Evolutionary conservation across 2,113 vertebrate genomes (phyloP).

Genomic region (Candoia aspera): DNA sequence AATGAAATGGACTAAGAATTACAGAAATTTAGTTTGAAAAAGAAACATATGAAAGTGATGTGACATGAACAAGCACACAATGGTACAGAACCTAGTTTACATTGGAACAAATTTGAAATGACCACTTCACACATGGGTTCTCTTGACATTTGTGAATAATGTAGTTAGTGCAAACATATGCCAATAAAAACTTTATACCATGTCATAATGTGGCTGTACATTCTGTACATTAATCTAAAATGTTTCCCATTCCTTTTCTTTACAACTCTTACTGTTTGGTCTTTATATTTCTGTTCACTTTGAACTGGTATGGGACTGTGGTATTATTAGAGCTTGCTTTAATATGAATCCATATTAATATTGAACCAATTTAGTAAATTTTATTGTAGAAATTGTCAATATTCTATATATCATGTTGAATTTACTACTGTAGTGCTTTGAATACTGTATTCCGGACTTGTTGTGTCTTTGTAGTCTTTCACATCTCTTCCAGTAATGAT

Average conservation of each 20-base stretch:
- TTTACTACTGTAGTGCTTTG: not conserved
- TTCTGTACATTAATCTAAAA: constrained; percentile 22
- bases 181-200: constrained; percentile 13
- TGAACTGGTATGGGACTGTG: not conserved
- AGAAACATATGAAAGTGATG: constrained; percentile 2
- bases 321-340: not conserved
- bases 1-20: constrained; percentile 2
- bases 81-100: constrained; percentile 12
- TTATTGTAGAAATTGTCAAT: not conserved
- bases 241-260: not conserved
- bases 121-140: constrained; percentile 9
- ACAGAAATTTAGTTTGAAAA: not conserved
- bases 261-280: not conserved
- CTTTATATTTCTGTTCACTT: not conserved
- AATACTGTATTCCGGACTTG: not conserved
- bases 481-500: not conserved
- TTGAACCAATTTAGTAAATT: not conserved
- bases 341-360: not conserved
- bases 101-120: constrained; percentile 16
- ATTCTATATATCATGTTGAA: not conserved
- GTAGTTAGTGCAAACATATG: constrained; percentile 2
- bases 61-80: constrained; percentile 22
- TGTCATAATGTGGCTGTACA: not conserved
- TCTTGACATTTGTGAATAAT: constrained; percentile 23
- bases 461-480: not conserved